phyloP scores from a whole-genome alignment of 1,140 invertebrate species.

The Aphis craccivora region DNA sequence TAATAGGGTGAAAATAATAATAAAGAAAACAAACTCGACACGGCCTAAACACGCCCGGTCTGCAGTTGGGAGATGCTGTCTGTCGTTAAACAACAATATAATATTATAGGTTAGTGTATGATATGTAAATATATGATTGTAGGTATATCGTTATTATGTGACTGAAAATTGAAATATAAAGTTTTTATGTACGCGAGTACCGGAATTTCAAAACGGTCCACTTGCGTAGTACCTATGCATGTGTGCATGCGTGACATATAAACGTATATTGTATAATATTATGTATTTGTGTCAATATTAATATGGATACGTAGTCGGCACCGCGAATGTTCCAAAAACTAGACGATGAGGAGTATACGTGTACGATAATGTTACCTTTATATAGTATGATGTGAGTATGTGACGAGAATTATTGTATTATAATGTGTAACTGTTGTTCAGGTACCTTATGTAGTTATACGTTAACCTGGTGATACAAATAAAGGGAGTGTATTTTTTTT shows the following conservation, averaged over 20 bases:
- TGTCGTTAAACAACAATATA: background rate
- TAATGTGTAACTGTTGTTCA: too few relatives aligned
- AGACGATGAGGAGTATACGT: background rate
- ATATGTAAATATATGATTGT: too few relatives aligned
- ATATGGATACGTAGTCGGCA: background rate
- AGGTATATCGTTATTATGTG: background rate
- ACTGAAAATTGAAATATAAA: background rate
- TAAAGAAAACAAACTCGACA: slow-evolving; percentile 7
- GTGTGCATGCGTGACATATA: background rate
- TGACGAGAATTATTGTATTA: background rate
- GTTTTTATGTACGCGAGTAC: background rate
- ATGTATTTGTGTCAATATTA: slow-evolving; percentile 5
- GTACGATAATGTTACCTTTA: background rate
- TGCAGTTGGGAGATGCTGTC: background rate
- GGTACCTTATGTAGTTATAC: background rate
- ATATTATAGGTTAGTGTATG: background rate
- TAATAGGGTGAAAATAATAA: background rate
- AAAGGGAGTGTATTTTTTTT: background rate
- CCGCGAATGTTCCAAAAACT: background rate
- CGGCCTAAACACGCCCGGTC: background rate
- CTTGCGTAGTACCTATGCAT: background rate
- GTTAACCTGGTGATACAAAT: background rate
- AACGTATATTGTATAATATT: background rate
- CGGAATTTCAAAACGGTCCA: background rate
- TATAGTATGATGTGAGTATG: background rate